Base-by-base conservation (phyloP, 2,888 invertebrate genomes). In the Acanthoscelides obtectus region DNA sequence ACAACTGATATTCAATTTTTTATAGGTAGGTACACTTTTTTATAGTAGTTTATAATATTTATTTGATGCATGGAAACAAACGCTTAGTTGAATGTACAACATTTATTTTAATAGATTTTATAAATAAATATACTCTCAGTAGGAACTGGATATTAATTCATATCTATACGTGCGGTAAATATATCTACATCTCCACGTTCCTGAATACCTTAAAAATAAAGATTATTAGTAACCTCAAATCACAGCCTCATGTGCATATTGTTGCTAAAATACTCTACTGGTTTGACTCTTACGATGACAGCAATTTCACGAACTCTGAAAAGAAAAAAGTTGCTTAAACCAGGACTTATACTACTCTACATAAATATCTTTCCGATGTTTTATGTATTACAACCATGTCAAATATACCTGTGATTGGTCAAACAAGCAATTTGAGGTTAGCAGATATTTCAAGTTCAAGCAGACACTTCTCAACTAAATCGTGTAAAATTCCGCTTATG, bases 291-390 rank as follows among this genome's bases (percentile, higher is more conserved):
- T 68, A 68, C 68, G 75, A 75, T 22, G 73, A 73, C 71, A 79
- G 66, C 68, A 78, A 67, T 68, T 77, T 77, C 4, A 74, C 72
- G 64, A 78, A 79, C 71, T 79, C 78, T 79, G 75, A 64, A 77
- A 75, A 67, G 22, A 71, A 72, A 70, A 70, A 22, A 70, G 22
- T 3, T 45, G 45, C 6, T 3, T 25, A 25, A 25, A n/a, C n/a
- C n/a, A n/a, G n/a, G n/a, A n/a, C n/a, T n/a, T n/a, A n/a, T n/a
- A n/a, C n/a, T n/a, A n/a, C n/a, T n/a, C n/a, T n/a, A n/a, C n/a
- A n/a, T n/a, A n/a, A n/a, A n/a, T n/a, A n/a, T n/a, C n/a, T n/a
- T n/a, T n/a, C n/a, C n/a, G n/a, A n/a, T n/a, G n/a, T n/a, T n/a
- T n/a, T n/a, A n/a, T n/a, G n/a, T n/a, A n/a, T n/a, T n/a, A n/a